These are phyloP conservation scores for Aythya baeri DNA, from an alignment of 2,113 vertebrate genomes.

Conservation along the genomic window DNA sequence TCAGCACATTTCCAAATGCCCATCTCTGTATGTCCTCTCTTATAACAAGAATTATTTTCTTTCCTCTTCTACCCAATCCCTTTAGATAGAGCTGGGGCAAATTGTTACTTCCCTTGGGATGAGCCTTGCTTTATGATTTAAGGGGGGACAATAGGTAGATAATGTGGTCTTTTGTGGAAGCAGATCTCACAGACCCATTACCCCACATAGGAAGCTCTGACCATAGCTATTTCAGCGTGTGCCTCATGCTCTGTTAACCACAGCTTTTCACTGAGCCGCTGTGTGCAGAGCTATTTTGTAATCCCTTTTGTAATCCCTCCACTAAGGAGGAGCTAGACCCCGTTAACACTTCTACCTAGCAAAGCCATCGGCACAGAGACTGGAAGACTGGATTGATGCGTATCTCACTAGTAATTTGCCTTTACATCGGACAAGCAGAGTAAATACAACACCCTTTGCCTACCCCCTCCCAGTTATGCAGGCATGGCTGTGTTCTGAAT, in stretches of 20 bases:
- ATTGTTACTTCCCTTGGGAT: not conserved
- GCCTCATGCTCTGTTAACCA: not conserved
- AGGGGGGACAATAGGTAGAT: not conserved
- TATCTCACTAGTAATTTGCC: not conserved
- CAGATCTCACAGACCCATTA: not conserved
- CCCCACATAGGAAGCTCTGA: not conserved
- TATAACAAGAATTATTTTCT: not conserved
- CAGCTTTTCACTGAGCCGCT: not conserved
- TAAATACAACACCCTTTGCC: not conserved
- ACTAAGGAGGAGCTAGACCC: not conserved
- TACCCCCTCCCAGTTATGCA: not conserved
- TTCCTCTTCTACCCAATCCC: not conserved
- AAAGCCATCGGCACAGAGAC: not conserved
- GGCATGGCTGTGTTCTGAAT: not conserved
- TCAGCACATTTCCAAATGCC: conserved; percentile 27
- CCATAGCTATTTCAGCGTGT: not conserved
- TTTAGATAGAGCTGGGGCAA: not conserved
- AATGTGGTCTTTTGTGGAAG: not conserved
- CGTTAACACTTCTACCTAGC: not conserved
- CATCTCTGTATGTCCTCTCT: not conserved
- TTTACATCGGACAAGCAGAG: not conserved
- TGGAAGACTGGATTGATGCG: not conserved
- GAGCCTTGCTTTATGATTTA: not conserved
- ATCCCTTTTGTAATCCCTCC: not conserved
- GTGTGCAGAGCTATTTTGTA: not conserved